Evolutionary conservation across 2,113 vertebrate genomes (phyloP).

Genomic region (Ptilonorhynchus violaceus): DNA sequence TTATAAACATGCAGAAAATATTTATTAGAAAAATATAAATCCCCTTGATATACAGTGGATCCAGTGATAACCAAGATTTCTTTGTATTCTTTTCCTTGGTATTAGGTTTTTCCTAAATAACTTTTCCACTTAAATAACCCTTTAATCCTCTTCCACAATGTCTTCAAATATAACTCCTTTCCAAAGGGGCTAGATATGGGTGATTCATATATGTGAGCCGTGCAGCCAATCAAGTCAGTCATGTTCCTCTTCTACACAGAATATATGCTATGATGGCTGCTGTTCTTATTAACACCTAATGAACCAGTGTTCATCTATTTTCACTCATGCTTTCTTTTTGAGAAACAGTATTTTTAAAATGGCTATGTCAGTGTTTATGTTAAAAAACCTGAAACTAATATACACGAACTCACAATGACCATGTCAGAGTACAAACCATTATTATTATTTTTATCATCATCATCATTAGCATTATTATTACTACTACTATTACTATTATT

Average conservation of each 20-base stretch:
- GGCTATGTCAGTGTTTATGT: background rate
- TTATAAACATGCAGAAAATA: background rate
- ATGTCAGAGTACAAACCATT: background rate
- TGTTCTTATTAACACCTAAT: accelerated
- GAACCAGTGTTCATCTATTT: background rate
- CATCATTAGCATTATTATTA: background rate
- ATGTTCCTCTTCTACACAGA: background rate
- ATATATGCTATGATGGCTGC: background rate
- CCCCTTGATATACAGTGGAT: background rate
- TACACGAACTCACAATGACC: background rate
- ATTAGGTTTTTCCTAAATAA: background rate
- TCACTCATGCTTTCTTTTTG: background rate
- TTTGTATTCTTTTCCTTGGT: background rate
- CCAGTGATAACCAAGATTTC: background rate
- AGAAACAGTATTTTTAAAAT: background rate
- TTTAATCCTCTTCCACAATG: background rate
- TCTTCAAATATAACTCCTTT: background rate
- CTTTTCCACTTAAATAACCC: accelerated
- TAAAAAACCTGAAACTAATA: background rate
- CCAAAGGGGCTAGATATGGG: background rate
- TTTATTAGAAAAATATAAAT: background rate
- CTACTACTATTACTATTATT: background rate
- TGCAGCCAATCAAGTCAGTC: background rate
- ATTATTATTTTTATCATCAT: background rate
- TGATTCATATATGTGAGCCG: background rate